These are phyloP conservation scores for Nebria brevicollis DNA, from an alignment of 2,888 invertebrate species.

Conservation along the genomic window DNA sequence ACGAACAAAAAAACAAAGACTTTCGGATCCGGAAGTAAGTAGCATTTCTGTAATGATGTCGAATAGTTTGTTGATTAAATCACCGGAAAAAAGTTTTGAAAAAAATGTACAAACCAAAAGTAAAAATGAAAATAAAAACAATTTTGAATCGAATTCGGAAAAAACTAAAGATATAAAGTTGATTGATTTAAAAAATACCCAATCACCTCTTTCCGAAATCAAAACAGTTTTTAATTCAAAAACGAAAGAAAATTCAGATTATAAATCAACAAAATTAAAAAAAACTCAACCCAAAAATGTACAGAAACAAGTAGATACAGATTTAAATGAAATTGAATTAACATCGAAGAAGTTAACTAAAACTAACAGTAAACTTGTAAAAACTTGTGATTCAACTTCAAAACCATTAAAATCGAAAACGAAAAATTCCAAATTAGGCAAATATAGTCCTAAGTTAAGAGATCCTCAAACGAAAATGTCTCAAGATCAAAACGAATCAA, in stretches of 20 bases:
- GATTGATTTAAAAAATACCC: background rate
- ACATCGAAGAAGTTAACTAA: conserved; percentile 28
- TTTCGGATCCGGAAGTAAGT: conserved; percentile 20
- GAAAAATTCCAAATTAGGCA: background rate
- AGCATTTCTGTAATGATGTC: conserved; percentile 15
- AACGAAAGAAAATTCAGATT: no score
- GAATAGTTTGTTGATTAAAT: conserved; percentile 17
- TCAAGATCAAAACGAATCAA: background rate
- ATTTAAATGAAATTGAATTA: conserved; percentile 26
- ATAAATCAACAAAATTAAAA: no score
- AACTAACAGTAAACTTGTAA: background rate
- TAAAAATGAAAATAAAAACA: background rate
- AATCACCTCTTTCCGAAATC: no score
- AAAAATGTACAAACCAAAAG: background rate
- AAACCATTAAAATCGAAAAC: no score
- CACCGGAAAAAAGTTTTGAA: conserved; percentile 10
- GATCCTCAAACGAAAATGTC: background rate
- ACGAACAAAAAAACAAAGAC: background rate
- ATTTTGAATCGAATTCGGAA: background rate
- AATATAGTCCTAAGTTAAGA: background rate
- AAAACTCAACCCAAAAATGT: no score
- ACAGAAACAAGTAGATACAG: background rate
- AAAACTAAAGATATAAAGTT: background rate
- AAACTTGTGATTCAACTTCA: background rate
- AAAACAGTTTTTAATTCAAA: no score